Conservation (phyloP, 2,888 invertebrate species). For the Limnephilus auricula region DNA sequence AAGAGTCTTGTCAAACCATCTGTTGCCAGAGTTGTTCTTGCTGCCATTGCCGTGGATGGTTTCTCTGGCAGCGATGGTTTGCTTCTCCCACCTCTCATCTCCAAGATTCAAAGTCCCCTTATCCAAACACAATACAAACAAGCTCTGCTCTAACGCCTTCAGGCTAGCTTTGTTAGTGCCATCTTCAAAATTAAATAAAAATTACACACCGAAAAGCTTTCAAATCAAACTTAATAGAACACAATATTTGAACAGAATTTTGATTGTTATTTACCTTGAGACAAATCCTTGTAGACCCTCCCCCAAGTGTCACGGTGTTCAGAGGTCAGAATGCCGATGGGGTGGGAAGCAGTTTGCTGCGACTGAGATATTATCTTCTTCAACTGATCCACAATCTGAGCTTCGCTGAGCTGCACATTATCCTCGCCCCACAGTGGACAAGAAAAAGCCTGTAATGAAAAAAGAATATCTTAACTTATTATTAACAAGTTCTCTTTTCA, state of each 20-base stretch:
- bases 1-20: conserved; percentile 98
- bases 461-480: not conserved
- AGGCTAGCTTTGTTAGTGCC: conserved; percentile 78
- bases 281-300: conserved; percentile 81
- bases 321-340: conserved; percentile 89
- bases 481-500: not conserved
- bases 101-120: conserved; percentile 76
- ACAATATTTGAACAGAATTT: not conserved
- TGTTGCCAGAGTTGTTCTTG: conserved; percentile 85
- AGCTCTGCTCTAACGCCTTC: conserved; percentile 84
- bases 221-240: not conserved
- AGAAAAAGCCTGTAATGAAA: conserved; percentile 80
- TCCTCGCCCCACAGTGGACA: conserved; percentile 78
- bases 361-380: conserved; percentile 79
- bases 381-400: conserved; percentile 82
- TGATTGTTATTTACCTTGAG: conserved; percentile 74
- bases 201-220: not conserved
- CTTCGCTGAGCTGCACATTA: conserved; percentile 79
- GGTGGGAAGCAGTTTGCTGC: conserved; percentile 71
- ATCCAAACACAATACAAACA: conserved; percentile 91
- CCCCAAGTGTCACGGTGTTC: conserved; percentile 90
- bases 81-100: conserved; percentile 72
- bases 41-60: conserved; percentile 91
- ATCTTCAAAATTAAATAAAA: conserved; percentile 70
- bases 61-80: conserved; percentile 81